Base-by-base conservation (phyloP, 1,140 invertebrate species). In the Orussus abietinus region DNA sequence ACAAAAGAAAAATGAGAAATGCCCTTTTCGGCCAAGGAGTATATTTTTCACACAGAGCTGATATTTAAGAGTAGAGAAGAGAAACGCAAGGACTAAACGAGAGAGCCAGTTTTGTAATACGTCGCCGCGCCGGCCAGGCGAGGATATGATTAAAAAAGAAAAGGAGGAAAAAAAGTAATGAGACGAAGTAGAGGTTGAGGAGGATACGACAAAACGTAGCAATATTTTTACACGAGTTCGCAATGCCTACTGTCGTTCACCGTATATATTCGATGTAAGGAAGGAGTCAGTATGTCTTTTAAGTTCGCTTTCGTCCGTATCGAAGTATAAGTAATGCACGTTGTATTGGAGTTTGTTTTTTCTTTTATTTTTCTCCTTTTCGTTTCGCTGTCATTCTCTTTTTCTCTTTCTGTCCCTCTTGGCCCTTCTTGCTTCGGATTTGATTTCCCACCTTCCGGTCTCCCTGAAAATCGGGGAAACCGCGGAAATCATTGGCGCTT, bases 221-320 rank as follows among this genome's bases (percentile, higher is more conserved):
- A 51, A 64, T 69, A 67, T 67, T 67, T 69, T 69, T 67, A 57
- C 66, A 65, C 59, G 46, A 59, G 48, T 61, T 48, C 51, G 45
- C 48, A 51, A 55, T 59, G 46, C 33, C 45, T 55, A 53, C 43
- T 51, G 34, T 21, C 47, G 38, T 45, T n/a, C n/a, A n/a, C n/a
- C n/a, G n/a, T n/a, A n/a, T n/a, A n/a, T n/a, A n/a, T n/a, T n/a
- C n/a, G n/a, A n/a, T n/a, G n/a, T n/a, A n/a, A 25, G 22, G 6
- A 25, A 41, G 42, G 11, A 41, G 33, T 45, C 51, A 17, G 25
- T 47, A n/a, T n/a, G n/a, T n/a, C n/a, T n/a, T n/a, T n/a, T n/a
- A n/a, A n/a, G n/a, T n/a, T n/a, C n/a, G n/a, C n/a, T n/a, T n/a
- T n/a, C n/a, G n/a, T n/a, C n/a, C n/a, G n/a, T n/a, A n/a, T n/a